phyloP scores from a whole-genome alignment of 2,797 vertebrate species.

The Pagetopsis macropterus region DNA sequence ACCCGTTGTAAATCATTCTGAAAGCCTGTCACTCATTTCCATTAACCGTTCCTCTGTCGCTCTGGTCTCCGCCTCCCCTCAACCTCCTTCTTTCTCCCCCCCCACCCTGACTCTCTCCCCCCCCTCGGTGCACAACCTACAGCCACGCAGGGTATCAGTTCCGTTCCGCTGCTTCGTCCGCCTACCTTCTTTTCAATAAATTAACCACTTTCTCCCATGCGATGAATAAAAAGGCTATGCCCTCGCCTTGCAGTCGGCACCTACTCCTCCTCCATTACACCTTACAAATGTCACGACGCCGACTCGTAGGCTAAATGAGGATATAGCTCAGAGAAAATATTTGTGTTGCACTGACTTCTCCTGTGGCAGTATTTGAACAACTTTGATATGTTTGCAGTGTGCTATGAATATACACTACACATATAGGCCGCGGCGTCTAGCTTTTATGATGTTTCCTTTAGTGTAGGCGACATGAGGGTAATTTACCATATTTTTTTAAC shows the following conservation, averaged over 20 bases:
- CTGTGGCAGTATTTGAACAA: conserved; percentile 61
- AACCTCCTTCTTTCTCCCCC: conserved; percentile 57
- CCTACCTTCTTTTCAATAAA: conserved; percentile 86
- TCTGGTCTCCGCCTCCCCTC: conserved; percentile 82
- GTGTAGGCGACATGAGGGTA: conserved; percentile 35
- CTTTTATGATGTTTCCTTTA: conserved; percentile 38
- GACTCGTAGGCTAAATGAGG: conserved; percentile 75
- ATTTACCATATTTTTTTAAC: conserved; percentile 27
- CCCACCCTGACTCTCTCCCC: conserved; percentile 44
- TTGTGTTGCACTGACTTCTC: conserved; percentile 68
- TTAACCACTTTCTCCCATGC: conserved; percentile 82
- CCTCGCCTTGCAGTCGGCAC: conserved; percentile 65
- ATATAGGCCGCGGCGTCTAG: conserved; percentile 3
- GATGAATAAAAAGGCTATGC: conserved; percentile 76
- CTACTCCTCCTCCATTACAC: conserved; percentile 83
- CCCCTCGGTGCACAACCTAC: conserved; percentile 77
- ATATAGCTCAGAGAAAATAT: conserved; percentile 68
- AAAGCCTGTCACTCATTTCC: conserved; percentile 99
- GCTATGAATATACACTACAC: conserved; percentile 34
- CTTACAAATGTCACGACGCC: conserved; percentile 74
- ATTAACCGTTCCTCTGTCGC: conserved; percentile 93
- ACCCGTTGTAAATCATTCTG: conserved; percentile 99
- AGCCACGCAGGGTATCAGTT: conserved; percentile 83
- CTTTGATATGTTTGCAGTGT: conserved; percentile 45
- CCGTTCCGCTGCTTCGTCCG: conserved; percentile 80